Evolutionary conservation across 2,888 invertebrate genomes (phyloP).

Genomic region (Spialia ferax): DNA sequence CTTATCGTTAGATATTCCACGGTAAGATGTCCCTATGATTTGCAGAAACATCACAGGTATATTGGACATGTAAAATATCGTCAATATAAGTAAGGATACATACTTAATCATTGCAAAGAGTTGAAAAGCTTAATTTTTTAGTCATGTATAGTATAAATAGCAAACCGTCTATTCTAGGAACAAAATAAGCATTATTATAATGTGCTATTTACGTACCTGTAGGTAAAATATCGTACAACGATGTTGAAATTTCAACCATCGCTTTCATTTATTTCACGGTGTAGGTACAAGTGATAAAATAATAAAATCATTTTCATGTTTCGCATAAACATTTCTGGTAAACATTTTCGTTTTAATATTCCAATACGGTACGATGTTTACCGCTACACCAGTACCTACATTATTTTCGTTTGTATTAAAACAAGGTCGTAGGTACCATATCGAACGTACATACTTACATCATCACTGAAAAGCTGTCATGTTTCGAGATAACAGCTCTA

Average conservation of each 20-base stretch:
- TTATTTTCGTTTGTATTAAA: constrained; percentile 15
- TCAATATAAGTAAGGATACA: too few species aligned
- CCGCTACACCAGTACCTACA: neutral
- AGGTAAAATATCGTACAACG: too few species aligned
- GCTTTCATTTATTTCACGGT: constrained; percentile 3
- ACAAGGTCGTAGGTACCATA: constrained; percentile 11
- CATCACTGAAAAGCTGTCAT: constrained; percentile 30
- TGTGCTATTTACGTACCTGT: neutral
- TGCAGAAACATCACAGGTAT: too few species aligned
- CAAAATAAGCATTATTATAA: neutral
- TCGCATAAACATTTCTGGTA: neutral
- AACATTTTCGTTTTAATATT: constrained; percentile 15
- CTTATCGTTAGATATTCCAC: too few species aligned
- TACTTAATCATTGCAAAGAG: too few species aligned
- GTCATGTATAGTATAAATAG: too few species aligned
- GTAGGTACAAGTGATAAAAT: neutral
- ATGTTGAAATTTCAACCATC: constrained; percentile 9
- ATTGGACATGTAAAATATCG: too few species aligned
- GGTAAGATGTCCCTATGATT: too few species aligned
- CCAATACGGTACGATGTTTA: neutral
- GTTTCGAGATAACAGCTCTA: constrained; percentile 3
- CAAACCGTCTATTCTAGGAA: neutral
- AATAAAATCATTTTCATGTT: constrained; percentile 17
- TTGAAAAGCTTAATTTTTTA: too few species aligned
- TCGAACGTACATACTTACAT: constrained; percentile 16